A percentile compares a stretch with the other conserved stretches of the same genome.
Conservation (phyloP, 2,113 vertebrate species). For the Notothenia rossii region DNA sequence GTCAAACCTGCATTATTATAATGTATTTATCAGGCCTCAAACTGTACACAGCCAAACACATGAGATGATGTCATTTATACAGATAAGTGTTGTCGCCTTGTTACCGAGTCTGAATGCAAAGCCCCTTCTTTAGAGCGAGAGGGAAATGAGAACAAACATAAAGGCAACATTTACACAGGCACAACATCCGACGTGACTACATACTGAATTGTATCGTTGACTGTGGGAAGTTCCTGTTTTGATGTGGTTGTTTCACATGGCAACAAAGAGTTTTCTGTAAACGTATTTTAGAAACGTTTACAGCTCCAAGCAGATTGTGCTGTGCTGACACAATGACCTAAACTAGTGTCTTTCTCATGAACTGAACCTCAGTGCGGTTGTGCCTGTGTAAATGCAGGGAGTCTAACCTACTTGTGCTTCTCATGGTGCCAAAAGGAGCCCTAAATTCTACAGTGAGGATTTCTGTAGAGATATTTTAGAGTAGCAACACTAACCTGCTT, state of each 20-base stretch:
- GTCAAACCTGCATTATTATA: slow-evolving; percentile 12
- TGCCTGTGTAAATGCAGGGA: slow-evolving; percentile 21
- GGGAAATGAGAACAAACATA: background rate
- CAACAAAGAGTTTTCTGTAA: background rate
- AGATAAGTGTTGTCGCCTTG: slow-evolving; percentile 12
- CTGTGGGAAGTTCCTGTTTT: background rate
- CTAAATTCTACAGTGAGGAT: slow-evolving; percentile 16
- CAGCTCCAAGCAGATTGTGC: background rate
- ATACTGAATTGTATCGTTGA: background rate
- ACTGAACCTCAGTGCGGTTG: slow-evolving; percentile 22
- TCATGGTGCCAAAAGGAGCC: slow-evolving; percentile 56
- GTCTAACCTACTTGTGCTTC: background rate
- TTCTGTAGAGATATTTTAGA: slow-evolving; percentile 16
- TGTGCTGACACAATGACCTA: background rate
- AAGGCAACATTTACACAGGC: slow-evolving; percentile 28
- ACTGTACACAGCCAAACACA: slow-evolving; percentile 23
- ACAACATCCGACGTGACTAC: background rate
- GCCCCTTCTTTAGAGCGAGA: background rate
- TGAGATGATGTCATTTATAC: slow-evolving; percentile 9
- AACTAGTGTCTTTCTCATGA: slow-evolving; percentile 10
- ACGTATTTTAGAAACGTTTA: background rate
- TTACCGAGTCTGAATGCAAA: background rate
- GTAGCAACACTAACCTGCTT: slow-evolving; percentile 55
- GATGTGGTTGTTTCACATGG: background rate
- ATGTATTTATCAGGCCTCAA: slow-evolving; percentile 13